Percentiles rank a stretch among this genome's conserved stretches.
phyloP scores from a whole-genome alignment of 2,888 invertebrate genomes.

The Crocallis elinguaria region DNA sequence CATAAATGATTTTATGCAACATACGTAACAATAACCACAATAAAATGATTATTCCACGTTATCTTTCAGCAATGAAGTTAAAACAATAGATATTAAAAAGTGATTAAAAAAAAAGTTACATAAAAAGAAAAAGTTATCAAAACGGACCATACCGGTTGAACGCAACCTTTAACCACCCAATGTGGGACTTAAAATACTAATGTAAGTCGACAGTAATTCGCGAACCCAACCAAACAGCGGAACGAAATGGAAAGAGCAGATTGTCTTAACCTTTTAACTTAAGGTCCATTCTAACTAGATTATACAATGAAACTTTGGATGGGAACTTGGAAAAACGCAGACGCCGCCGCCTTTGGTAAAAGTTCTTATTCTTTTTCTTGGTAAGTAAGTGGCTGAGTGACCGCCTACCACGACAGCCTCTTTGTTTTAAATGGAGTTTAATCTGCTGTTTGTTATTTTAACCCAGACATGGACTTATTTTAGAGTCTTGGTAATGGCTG shows the following conservation, averaged over 20 bases:
- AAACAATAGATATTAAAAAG: neutral
- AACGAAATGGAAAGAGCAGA: constrained; percentile 38
- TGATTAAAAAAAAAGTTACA: neutral
- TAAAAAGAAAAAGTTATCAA: constrained; percentile 1
- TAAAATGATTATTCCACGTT: neutral
- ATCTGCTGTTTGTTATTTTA: constrained; percentile 12
- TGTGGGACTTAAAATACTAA: constrained; percentile 23
- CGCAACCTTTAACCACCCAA: neutral
- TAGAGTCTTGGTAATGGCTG: too few species aligned
- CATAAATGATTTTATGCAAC: too few species aligned
- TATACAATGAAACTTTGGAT: constrained; percentile 43
- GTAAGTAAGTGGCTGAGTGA: constrained; percentile 33
- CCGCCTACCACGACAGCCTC: constrained; percentile 29
- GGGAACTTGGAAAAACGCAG: constrained; percentile 37
- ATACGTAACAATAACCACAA: too few species aligned
- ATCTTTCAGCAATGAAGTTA: neutral
- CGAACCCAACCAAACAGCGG: constrained; percentile 41
- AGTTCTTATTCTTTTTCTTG: constrained; percentile 32
- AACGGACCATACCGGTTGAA: neutral
- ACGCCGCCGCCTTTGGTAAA: constrained; percentile 21
- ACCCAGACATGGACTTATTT: constrained; percentile 3
- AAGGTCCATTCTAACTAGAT: constrained; percentile 44
- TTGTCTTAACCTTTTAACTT: constrained; percentile 48
- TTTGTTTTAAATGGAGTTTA: constrained; percentile 29
- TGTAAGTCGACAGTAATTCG: constrained; percentile 33